Evolutionary conservation across 2,888 invertebrate species (phyloP), one percentile per base, ranked within the genome.

Genomic region (Dendrolimus pini): DNA sequence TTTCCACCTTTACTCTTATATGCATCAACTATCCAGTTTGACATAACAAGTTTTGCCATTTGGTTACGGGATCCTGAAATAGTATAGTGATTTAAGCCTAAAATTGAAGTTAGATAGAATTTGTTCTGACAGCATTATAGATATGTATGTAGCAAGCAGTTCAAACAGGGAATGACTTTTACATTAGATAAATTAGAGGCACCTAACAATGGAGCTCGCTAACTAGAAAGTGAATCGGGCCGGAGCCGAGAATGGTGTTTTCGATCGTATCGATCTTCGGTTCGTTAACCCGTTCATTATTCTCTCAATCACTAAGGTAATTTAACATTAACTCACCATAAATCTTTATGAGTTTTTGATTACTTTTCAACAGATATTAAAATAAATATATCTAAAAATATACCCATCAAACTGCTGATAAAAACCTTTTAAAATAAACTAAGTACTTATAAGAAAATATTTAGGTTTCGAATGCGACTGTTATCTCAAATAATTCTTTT

Each of bases 141-240:
- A 70, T 47, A 47, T 47, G 70, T 47, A 47, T 47, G 70, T 68
- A 65, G 70, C 66, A 63, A 74, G 66, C 63, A 66, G 70, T 71
- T 71, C 63, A 68, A 73, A 72, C 64, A 69, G 67, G 62, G 72
- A 82, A 78, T 77, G 72, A 78, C 76, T 82, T 80, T 78, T 78
- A 78, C 80, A 80, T 83, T 78, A 80, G 78, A 83, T 82, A 82
- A 80, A 86, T 84, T 85, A 85, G 74, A 78, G 70, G 69, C 74
- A 68, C 69, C 77, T 77, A 84, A 86, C 85, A 89, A 87, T 85
- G 77, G 84, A 71, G 72, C 70, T 73, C 75, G 75, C 78, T 80
- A 82, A 82, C 82, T 85, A 85, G 83, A 87, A 88, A 88, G 85
- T 87, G 82, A 84, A 80, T 77, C 80, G 79, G 72, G 74, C 74